Percentiles rank a stretch among this genome's conserved stretches.
Conservation (phyloP, 2,888 invertebrate species). For the Eilema griseolum region DNA sequence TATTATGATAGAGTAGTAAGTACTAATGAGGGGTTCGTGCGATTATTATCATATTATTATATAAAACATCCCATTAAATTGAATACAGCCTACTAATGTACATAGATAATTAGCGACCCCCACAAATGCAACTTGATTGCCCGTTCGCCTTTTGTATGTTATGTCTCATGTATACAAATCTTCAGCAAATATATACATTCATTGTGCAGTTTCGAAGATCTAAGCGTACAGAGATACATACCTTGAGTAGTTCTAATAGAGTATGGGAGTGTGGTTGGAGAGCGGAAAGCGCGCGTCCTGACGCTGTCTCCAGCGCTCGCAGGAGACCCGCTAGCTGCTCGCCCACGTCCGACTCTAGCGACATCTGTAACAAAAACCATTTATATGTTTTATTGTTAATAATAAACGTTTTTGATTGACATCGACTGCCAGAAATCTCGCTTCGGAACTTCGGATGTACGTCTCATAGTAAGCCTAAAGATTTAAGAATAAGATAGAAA, state of each 20-base stretch:
- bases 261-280: conserved; percentile 76
- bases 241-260: conserved; percentile 79
- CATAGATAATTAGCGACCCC: no score
- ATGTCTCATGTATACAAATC: no score
- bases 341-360: conserved; percentile 85
- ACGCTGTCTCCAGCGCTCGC: conserved; percentile 72
- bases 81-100: no score
- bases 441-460: neutral
- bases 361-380: conserved; percentile 70
- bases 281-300: conserved; percentile 70
- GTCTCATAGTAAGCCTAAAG: neutral
- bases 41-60: neutral
- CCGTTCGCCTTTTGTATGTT: no score
- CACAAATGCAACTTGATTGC: no score
- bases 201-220: no score
- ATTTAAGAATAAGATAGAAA: no score
- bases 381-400: neutral
- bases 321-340: conserved; percentile 81
- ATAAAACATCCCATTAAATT: no score
- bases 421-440: no score
- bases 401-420: neutral
- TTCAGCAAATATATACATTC: no score
- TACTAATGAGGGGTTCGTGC: neutral
- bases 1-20: no score
- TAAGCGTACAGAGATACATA: conserved; percentile 32